A percentile compares a stretch with the other conserved stretches of the same genome.
phyloP scores from a whole-genome alignment of 2,888 invertebrate species.

The Myopa tessellatipennis region DNA sequence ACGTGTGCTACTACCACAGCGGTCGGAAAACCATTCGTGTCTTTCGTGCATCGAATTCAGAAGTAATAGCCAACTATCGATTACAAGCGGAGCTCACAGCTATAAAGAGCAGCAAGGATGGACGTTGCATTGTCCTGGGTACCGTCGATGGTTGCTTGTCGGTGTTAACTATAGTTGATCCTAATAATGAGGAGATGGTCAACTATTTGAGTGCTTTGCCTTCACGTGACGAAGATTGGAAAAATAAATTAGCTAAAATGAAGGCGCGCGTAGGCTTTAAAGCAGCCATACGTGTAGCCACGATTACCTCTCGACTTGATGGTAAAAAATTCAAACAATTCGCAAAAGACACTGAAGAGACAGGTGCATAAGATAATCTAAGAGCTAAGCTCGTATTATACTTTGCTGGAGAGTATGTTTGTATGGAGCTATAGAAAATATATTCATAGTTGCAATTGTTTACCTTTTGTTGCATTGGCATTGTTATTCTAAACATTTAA shows the following conservation, averaged over 20 bases:
- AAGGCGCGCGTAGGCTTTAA: conserved; percentile 76
- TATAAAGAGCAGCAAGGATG: conserved; percentile 81
- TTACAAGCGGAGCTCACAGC: conserved; percentile 91
- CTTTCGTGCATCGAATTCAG: conserved; percentile 90
- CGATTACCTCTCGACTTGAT: conserved; percentile 67
- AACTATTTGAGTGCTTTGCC: conserved; percentile 76
- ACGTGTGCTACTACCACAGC: conserved; percentile 96
- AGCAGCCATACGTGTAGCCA: conserved; percentile 76
- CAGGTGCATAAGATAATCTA: conserved; percentile 43
- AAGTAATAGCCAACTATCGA: conserved; percentile 91
- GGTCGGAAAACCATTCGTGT: conserved; percentile 93
- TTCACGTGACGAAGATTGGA: conserved; percentile 78
- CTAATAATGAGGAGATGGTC: conserved; percentile 74
- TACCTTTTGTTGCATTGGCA: background rate
- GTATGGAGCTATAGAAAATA: background rate
- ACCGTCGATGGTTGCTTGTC: conserved; percentile 95
- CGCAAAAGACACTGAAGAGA: conserved; percentile 47
- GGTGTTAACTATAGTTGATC: conserved; percentile 84
- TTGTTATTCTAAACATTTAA: too few relatives aligned
- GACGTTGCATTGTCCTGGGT: conserved; percentile 85
- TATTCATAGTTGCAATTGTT: conserved; percentile 14
- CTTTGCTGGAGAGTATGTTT: background rate
- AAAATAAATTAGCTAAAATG: conserved; percentile 75
- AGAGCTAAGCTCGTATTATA: too few relatives aligned
- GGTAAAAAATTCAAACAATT: conserved; percentile 39